Base-by-base conservation (phyloP, 1,140 invertebrate genomes). In the Hormaphis cornu region DNA sequence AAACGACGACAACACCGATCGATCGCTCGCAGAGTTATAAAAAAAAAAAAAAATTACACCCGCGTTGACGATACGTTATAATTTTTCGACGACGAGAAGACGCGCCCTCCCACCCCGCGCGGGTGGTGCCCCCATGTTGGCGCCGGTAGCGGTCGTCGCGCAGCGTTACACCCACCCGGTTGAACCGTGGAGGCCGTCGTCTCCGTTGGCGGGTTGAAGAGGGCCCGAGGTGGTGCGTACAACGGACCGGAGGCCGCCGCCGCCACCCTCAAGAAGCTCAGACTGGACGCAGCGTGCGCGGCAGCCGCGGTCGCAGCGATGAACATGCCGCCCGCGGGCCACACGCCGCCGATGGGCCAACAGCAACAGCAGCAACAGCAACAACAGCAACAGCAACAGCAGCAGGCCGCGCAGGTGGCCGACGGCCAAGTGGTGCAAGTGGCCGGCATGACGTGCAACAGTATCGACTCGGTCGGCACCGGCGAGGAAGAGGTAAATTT, bases 171-270 rank as follows among this genome's bases (percentile, higher is more conserved):
- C 61, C 61, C 61, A 66, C 61, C 61, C 61, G 61, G 61, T 66
- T 50, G 44, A 66, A 66, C 50, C 61, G 61, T 66, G 61, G 61
- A 66, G 61, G 44, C 44, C 61, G 61, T 66, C 61, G 44, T n/a
- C n/a, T n/a, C 61, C 61, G 61, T 66, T 66, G 61, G 61, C 46
- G 61, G 61, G 61, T 66, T 66, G 61, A 66, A 66, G 61, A 66
- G 61, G 61, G 61, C 61, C 61, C 61, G 61, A 30, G 42, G 61
- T 66, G 61, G 44, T 66, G 61, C 28, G 44, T 66, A 66, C 61
- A 66, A 66, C 61, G 61, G 61, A 66, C 61, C 61, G n/a, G 61
- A 66, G 61, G 44, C 61, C 42, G 28, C 61, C 54, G 54, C 54
- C 35, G 54, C 54, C 30, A 66, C 61, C 61, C 61, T 66, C 61